A percentile compares a stretch with the other conserved stretches of the same genome.
phyloP scores from a whole-genome alignment of 1,140 invertebrate genomes.

The Whitmania pigra region DNA sequence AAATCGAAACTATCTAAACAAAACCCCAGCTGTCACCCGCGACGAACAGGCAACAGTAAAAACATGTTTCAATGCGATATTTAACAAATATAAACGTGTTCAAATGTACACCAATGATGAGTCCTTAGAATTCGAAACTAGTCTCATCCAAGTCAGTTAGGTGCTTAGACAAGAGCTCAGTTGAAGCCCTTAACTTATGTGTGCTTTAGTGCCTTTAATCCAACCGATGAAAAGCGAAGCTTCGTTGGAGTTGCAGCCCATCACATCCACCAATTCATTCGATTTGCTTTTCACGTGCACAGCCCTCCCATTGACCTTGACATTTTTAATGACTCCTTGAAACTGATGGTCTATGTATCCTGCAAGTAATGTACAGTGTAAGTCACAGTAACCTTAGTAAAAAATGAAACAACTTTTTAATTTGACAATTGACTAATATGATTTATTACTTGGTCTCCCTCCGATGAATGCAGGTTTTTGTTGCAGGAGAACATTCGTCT shows the following conservation, averaged over 20 bases:
- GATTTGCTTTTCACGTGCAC: background rate
- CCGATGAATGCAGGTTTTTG: slow-evolving; percentile 11
- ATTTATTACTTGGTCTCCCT: slow-evolving; percentile 17
- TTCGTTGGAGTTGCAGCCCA: slow-evolving; percentile 4
- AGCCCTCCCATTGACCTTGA: slow-evolving; percentile 9
- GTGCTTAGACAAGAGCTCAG: too few relatives aligned
- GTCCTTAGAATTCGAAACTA: too few relatives aligned
- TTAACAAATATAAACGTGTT: too few relatives aligned
- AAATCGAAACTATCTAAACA: too few relatives aligned
- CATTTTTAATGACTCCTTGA: slow-evolving; percentile 12
- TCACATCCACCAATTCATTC: slow-evolving; percentile 6
- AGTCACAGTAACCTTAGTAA: too few relatives aligned
- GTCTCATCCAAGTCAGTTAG: too few relatives aligned
- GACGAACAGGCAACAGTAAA: too few relatives aligned
- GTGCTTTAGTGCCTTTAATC: slow-evolving; percentile 15
- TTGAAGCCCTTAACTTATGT: background rate
- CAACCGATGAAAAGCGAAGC: slow-evolving; percentile 8
- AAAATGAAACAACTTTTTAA: too few relatives aligned
- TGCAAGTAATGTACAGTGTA: background rate
- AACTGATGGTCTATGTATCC: slow-evolving; percentile 19
- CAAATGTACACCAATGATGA: too few relatives aligned
- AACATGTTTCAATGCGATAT: too few relatives aligned
- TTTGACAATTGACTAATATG: too few relatives aligned
- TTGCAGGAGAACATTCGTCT: slow-evolving; percentile 6
- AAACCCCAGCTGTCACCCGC: too few relatives aligned